A percentile compares a stretch with the other conserved stretches of the same genome.
Evolutionary conservation across 2,113 vertebrate genomes (phyloP).

Genomic region (Pycnonotus jocosus): DNA sequence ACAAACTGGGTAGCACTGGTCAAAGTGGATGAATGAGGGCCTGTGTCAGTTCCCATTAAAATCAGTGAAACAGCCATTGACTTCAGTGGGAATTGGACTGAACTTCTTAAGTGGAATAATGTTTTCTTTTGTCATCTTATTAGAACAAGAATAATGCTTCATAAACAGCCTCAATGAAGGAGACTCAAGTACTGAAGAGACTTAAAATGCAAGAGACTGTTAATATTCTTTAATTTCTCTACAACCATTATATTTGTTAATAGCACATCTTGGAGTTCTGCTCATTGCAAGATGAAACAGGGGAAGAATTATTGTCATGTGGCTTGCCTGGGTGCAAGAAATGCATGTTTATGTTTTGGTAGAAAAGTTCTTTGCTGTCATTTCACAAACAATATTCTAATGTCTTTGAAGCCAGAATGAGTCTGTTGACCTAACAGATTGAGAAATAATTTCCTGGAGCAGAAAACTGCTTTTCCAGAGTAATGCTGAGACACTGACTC

Average conservation of each 20-base stretch:
- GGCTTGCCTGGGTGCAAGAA: not conserved
- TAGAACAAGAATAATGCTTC: not conserved
- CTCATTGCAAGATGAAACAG: not conserved
- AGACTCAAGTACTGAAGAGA: not conserved
- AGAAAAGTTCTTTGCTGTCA: not conserved
- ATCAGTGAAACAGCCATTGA: not conserved
- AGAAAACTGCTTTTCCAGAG: not conserved
- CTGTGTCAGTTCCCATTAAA: not conserved
- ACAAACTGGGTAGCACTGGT: not conserved
- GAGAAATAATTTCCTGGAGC: slow-evolving; percentile 6
- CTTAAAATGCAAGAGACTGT: not conserved
- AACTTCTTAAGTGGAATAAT: not conserved
- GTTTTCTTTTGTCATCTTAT: not conserved
- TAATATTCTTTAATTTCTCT: not conserved
- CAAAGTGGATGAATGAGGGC: not conserved
- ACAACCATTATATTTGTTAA: not conserved
- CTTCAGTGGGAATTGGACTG: not conserved
- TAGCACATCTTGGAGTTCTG: not conserved
- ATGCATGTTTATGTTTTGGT: not conserved
- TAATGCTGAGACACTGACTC: not conserved
- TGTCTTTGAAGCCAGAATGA: not conserved
- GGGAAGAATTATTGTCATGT: not conserved
- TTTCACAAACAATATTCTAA: not conserved
- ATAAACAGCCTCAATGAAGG: not conserved
- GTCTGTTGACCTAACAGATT: not conserved